These are phyloP conservation scores for Orthosia incerta DNA, from an alignment of 2,888 invertebrate genomes.

Conservation along the genomic window DNA sequence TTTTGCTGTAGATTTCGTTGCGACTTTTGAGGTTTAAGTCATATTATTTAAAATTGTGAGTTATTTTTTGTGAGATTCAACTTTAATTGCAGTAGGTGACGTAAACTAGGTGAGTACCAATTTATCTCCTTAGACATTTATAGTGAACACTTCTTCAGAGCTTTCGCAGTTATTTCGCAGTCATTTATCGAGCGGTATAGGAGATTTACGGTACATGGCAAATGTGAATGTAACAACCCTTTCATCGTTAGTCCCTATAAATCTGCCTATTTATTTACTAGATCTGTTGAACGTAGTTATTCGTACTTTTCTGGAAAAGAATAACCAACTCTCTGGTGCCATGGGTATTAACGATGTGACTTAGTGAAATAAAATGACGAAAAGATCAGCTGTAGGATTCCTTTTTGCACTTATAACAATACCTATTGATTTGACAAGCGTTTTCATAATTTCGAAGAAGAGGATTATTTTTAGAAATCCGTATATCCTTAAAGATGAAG, in stretches of 20 bases:
- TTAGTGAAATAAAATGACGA: background rate
- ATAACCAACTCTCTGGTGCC: background rate
- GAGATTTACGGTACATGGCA: slow-evolving; percentile 53
- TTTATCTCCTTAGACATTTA: slow-evolving; percentile 9
- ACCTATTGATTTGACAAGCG: background rate
- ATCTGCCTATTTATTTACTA: slow-evolving; percentile 26
- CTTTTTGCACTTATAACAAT: background rate
- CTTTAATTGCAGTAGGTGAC: slow-evolving; percentile 2
- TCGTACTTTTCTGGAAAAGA: background rate
- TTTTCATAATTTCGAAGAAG: background rate
- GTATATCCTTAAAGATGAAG: background rate
- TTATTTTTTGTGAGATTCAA: slow-evolving; percentile 23
- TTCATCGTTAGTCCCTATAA: slow-evolving; percentile 37
- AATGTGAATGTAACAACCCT: slow-evolving; percentile 58
- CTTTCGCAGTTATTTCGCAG: slow-evolving; percentile 28
- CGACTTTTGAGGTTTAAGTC: background rate
- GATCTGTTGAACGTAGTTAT: background rate
- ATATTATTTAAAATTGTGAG: slow-evolving; percentile 13
- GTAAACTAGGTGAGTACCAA: slow-evolving; percentile 39
- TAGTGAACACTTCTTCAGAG: slow-evolving; percentile 5
- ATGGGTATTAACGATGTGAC: background rate
- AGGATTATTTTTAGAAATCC: background rate
- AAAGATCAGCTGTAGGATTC: background rate
- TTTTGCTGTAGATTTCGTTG: background rate
- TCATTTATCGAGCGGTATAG: slow-evolving; percentile 49